phyloP scores from a whole-genome alignment of 2,113 vertebrate genomes.

The Lasiurus borealis region DNA sequence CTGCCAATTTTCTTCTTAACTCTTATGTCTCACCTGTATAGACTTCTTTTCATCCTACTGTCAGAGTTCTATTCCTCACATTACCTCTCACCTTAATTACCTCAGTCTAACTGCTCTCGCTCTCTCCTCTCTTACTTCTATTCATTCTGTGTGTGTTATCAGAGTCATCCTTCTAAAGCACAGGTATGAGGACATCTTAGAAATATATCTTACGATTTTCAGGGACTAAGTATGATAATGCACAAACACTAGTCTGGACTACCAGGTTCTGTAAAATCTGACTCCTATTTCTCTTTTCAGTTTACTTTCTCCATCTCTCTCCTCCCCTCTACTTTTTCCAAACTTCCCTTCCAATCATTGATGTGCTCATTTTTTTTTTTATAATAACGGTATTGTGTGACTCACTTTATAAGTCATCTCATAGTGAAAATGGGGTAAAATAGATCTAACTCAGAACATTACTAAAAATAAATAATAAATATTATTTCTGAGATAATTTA shows the following conservation, averaged over 20 bases:
- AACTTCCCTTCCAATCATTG: rapidly evolving
- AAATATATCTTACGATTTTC: neutral
- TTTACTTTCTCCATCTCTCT: neutral
- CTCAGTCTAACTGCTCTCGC: neutral
- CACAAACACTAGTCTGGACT: neutral
- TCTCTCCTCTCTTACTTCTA: neutral
- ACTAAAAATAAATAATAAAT: neutral
- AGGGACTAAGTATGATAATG: neutral
- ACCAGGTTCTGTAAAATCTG: neutral
- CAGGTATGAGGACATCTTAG: neutral
- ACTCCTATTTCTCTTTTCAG: neutral
- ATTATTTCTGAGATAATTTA: neutral
- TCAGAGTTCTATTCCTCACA: neutral
- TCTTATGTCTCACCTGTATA: neutral
- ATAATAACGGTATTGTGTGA: neutral
- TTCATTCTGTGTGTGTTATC: neutral
- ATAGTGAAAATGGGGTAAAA: neutral
- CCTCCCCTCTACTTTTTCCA: neutral
- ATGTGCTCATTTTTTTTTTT: neutral
- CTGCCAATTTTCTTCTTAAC: neutral
- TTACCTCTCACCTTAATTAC: neutral
- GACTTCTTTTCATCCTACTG: neutral
- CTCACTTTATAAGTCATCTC: neutral
- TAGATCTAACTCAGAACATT: neutral
- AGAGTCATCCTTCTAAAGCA: neutral